phyloP scores from a whole-genome alignment of 2,888 invertebrate species.

The Pasiphila rectangulata region DNA sequence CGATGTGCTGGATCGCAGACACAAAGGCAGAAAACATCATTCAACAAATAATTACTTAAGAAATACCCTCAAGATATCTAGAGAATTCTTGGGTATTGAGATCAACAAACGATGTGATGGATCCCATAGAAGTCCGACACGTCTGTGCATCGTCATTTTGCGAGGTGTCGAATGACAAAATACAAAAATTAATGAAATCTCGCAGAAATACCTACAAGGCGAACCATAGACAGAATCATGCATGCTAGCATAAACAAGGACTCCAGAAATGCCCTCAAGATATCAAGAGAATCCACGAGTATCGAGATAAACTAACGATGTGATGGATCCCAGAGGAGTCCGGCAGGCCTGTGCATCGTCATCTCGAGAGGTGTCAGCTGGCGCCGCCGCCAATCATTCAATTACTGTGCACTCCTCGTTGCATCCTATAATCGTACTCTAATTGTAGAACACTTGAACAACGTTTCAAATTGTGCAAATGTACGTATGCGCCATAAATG shows the following conservation, averaged over 20 bases:
- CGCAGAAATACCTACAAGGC: neutral
- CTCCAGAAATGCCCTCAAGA: conserved; percentile 8
- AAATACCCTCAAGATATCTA: neutral
- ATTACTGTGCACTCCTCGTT: conserved; percentile 52
- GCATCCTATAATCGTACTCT: conserved; percentile 42
- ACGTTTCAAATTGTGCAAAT: conserved; percentile 40
- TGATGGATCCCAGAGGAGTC: conserved; percentile 50
- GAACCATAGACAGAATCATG: neutral
- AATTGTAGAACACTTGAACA: conserved; percentile 54
- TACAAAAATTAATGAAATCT: neutral
- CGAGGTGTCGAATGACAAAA: too few species aligned
- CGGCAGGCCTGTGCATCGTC: conserved; percentile 56
- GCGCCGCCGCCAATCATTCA: conserved; percentile 71
- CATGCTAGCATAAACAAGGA: conserved; percentile 2
- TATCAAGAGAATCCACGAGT: conserved; percentile 11
- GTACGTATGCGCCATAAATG: conserved; percentile 34
- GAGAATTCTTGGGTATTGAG: too few species aligned
- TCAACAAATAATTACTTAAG: too few species aligned
- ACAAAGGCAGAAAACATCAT: too few species aligned
- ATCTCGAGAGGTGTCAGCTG: conserved; percentile 64
- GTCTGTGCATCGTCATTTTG: too few species aligned
- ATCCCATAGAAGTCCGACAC: too few species aligned
- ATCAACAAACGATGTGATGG: too few species aligned
- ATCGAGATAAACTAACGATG: conserved; percentile 43
- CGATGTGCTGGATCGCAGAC: too few species aligned